Percentiles rank a stretch among this genome's conserved stretches.
Conservation (phyloP, 2,797 vertebrate genomes). For the Poeciliopsis gracilis region DNA sequence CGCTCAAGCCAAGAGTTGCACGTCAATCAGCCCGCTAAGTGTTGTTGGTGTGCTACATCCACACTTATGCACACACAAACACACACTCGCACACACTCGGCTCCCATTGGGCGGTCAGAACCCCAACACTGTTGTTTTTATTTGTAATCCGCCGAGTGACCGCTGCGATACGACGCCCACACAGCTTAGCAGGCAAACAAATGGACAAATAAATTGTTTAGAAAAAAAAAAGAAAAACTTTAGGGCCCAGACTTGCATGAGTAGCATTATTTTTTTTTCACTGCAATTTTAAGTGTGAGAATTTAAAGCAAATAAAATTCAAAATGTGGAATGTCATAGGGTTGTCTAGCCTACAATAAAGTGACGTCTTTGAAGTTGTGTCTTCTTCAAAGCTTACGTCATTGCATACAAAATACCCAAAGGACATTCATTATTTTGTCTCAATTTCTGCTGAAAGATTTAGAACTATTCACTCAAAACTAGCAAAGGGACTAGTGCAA, state of each 20-base stretch:
- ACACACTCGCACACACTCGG: conserved; percentile 15
- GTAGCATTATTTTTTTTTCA: not conserved
- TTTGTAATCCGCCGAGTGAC: conserved; percentile 66
- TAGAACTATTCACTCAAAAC: not conserved
- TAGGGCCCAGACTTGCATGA: not conserved
- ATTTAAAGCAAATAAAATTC: not conserved
- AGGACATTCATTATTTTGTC: not conserved
- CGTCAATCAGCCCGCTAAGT: conserved; percentile 73
- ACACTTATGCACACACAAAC: conserved; percentile 34
- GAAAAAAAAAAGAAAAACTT: conserved; percentile 13
- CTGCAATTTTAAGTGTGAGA: not conserved
- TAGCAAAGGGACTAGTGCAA: not conserved
- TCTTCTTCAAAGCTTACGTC: no score
- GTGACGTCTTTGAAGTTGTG: not conserved
- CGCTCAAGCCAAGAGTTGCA: conserved; percentile 67
- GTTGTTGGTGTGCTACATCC: conserved; percentile 27
- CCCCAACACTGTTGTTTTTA: conserved; percentile 63
- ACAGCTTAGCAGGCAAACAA: conserved; percentile 2
- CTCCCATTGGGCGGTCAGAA: conserved; percentile 38
- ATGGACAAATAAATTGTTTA: not conserved
- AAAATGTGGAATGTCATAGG: not conserved
- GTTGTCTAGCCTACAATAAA: not conserved
- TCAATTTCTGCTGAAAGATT: not conserved
- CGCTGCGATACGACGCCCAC: conserved; percentile 28
- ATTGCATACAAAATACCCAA: not conserved